These are phyloP conservation scores for Erythrolamprus reginae DNA, from an alignment of 2,113 vertebrate genomes.

Conservation along the genomic window DNA sequence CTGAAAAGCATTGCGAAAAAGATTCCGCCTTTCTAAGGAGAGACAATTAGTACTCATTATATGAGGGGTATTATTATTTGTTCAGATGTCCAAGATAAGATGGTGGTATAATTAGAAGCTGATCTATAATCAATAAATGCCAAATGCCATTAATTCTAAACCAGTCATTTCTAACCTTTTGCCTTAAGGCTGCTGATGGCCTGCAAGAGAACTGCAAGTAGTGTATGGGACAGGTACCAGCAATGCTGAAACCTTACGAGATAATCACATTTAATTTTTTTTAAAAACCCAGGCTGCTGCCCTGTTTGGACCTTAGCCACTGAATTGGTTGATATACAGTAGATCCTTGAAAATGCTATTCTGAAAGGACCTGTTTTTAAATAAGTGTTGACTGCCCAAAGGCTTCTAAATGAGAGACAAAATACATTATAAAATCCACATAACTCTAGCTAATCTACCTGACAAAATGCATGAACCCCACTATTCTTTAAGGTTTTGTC, in stretches of 20 bases:
- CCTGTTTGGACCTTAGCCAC: not conserved
- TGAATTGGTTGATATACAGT: not conserved
- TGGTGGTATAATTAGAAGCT: not conserved
- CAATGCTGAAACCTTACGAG: not conserved
- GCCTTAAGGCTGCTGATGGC: not conserved
- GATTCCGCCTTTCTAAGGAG: not conserved
- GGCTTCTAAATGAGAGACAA: not conserved
- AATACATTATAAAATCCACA: not conserved
- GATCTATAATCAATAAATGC: not conserved
- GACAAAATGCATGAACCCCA: not conserved
- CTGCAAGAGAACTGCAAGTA: not conserved
- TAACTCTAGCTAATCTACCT: not conserved
- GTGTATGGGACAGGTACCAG: not conserved
- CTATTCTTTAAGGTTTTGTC: not conserved
- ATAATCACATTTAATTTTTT: not conserved
- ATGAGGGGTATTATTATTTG: not conserved
- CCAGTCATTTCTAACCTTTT: not conserved
- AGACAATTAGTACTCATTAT: not conserved
- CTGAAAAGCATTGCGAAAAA: not conserved
- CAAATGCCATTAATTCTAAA: not conserved
- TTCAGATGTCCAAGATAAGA: not conserved
- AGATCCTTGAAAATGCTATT: not conserved
- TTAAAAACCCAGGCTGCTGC: not conserved
- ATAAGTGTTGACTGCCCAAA: not conserved
- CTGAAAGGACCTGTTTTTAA: not conserved